Evolutionary conservation across 2,113 vertebrate genomes (phyloP).

Genomic region (Machaerirhynchus nigripectus): DNA sequence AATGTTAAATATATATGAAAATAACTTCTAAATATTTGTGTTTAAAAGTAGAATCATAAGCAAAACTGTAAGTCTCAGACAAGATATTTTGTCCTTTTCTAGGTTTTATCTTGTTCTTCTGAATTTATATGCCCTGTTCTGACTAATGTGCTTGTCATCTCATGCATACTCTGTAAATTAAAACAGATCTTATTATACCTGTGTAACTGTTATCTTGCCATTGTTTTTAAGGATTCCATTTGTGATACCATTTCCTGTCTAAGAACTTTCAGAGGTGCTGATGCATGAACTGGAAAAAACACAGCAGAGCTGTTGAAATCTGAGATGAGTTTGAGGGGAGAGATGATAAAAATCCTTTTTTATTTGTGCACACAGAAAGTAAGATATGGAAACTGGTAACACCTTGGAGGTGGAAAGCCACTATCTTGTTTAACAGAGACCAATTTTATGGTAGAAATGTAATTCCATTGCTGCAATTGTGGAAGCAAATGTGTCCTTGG

Average conservation of each 20-base stretch:
- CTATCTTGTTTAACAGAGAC: neutral
- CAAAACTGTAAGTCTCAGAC: neutral
- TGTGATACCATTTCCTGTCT: neutral
- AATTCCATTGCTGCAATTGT: neutral
- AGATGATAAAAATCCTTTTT: neutral
- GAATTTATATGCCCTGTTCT: neutral
- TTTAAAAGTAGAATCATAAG: neutral
- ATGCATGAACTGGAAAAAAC: conserved; percentile 2
- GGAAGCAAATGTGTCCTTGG: neutral
- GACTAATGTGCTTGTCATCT: neutral
- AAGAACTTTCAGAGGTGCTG: neutral
- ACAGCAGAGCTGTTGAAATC: neutral
- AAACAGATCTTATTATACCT: neutral
- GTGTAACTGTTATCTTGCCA: neutral
- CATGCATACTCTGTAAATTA: neutral
- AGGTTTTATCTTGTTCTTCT: neutral
- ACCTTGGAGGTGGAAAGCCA: neutral
- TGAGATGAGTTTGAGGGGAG: neutral
- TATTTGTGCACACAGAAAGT: neutral
- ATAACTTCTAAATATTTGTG: neutral
- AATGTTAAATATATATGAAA: neutral
- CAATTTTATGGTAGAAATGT: neutral
- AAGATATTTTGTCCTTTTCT: neutral
- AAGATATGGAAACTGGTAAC: neutral
- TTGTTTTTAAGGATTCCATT: neutral